These are phyloP conservation scores for Onychomys arenicola DNA, from an alignment of 2,797 vertebrate genomes.

Conservation along the genomic window DNA sequence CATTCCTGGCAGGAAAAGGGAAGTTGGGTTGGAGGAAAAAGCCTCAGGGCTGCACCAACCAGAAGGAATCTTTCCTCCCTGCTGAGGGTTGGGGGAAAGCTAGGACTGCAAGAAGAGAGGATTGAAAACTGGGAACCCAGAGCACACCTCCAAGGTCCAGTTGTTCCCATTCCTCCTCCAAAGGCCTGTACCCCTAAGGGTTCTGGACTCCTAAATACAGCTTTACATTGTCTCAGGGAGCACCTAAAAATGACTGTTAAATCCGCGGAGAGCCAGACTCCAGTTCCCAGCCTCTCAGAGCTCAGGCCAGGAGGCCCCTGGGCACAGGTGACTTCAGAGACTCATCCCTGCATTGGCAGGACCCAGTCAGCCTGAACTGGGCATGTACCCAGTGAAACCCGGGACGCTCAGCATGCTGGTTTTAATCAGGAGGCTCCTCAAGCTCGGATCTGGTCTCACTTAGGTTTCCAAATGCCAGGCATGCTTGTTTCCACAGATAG, in stretches of 20 bases:
- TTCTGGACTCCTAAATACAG: slow-evolving; percentile 13
- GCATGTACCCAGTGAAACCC: slow-evolving; percentile 82
- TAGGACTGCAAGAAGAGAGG: neutral
- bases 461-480: slow-evolving; percentile 84
- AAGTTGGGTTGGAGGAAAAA: neutral
- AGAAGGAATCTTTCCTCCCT: neutral
- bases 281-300: slow-evolving; percentile 1
- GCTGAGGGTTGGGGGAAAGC: neutral
- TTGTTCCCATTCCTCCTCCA: slow-evolving; percentile 68
- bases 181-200: slow-evolving; percentile 28
- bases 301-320: slow-evolving; percentile 54
- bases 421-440: slow-evolving; percentile 86
- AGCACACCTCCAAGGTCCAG: slow-evolving; percentile 31
- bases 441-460: slow-evolving; percentile 85
- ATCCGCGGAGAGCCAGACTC: neutral
- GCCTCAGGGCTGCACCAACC: neutral
- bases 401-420: slow-evolving; percentile 84
- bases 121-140: neutral
- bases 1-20: neutral
- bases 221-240: slow-evolving; percentile 38
- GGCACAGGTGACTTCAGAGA: slow-evolving; percentile 77
- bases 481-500: slow-evolving; percentile 80
- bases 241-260: neutral
- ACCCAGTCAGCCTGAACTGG: slow-evolving; percentile 77
- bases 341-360: slow-evolving; percentile 80